These are phyloP conservation scores for Vireo griseus DNA, from an alignment of 2,797 vertebrate species.

Conservation along the genomic window DNA sequence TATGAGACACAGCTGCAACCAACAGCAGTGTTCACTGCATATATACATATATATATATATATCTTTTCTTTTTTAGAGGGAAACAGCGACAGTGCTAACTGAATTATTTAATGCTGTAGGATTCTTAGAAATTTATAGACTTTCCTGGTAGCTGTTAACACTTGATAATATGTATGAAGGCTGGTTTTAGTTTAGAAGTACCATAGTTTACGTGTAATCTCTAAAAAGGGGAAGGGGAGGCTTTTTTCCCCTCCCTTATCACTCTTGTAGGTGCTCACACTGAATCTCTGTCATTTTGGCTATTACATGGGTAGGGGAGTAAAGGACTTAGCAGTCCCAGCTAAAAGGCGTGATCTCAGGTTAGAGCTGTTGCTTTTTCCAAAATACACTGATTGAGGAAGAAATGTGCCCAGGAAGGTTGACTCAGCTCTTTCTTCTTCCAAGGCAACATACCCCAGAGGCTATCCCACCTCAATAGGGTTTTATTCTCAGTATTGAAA, in stretches of 20 bases:
- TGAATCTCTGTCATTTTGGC: background rate
- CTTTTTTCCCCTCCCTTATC: background rate
- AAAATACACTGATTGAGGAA: background rate
- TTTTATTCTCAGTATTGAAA: background rate
- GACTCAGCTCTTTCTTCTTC: background rate
- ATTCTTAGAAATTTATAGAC: background rate
- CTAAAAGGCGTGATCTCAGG: background rate
- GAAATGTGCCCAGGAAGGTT: background rate
- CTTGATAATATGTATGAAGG: background rate
- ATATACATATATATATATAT: too few relatives aligned
- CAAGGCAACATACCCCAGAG: background rate
- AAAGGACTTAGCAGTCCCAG: background rate
- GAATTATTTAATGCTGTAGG: slow-evolving; percentile 7
- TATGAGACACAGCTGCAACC: background rate
- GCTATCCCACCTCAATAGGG: background rate
- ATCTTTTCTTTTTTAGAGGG: background rate
- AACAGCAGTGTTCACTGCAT: background rate
- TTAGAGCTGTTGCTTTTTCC: background rate
- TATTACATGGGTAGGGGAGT: background rate
- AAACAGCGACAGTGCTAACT: background rate
- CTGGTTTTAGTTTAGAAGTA: background rate
- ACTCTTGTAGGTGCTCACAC: background rate
- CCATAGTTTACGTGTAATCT: background rate
- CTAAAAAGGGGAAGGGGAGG: background rate
- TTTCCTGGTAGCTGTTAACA: background rate